Conservation (phyloP, 2,113 vertebrate genomes). For the Salvator merianae region DNA sequence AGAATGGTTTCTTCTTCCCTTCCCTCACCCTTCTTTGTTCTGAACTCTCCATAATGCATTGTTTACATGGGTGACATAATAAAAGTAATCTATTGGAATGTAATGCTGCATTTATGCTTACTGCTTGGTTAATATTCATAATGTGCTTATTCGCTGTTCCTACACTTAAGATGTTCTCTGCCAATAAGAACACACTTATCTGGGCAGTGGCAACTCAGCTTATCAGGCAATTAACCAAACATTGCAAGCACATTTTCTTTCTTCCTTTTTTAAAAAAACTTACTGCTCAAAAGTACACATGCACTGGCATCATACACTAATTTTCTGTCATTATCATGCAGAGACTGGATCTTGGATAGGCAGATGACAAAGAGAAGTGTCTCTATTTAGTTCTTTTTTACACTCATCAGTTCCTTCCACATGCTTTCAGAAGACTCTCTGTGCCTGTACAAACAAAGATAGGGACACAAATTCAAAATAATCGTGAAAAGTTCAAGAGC, state of each 20-base stretch:
- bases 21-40: background rate
- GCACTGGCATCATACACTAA: background rate
- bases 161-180: background rate
- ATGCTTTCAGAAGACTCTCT: background rate
- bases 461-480: too few species aligned
- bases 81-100: conserved; percentile 12
- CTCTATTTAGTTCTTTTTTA: background rate
- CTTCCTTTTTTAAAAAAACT: too few species aligned
- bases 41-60: background rate
- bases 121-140: conserved; percentile 10
- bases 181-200: conserved; percentile 12
- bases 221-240: conserved; percentile 10
- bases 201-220: background rate
- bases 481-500: too few species aligned
- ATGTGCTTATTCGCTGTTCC: conserved; percentile 18
- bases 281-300: background rate
- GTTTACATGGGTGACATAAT: conserved; percentile 10
- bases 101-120: conserved; percentile 5
- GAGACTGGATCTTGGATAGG: background rate
- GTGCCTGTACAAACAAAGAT: too few species aligned
- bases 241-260: background rate
- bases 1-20: background rate
- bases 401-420: background rate
- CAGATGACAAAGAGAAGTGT: too few species aligned
- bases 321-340: background rate